phyloP scores from a whole-genome alignment of 2,797 vertebrate genomes.

The Coregonus sp. region DNA sequence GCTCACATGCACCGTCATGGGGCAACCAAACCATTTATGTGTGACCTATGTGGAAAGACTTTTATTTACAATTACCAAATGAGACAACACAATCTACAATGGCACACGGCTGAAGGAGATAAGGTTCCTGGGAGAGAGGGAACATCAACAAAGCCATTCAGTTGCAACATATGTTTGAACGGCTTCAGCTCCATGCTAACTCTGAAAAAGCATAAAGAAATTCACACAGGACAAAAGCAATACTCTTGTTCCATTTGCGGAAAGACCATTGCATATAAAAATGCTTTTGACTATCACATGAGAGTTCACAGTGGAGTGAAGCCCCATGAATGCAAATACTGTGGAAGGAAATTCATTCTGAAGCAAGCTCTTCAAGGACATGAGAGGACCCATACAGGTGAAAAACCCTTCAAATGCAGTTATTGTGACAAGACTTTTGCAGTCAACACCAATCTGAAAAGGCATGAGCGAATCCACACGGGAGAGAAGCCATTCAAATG shows the following conservation, averaged over 20 bases:
- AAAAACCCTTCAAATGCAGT: neutral
- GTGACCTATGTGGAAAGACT: constrained; percentile 1
- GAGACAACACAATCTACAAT: neutral
- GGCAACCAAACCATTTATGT: neutral
- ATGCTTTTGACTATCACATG: constrained; percentile 68
- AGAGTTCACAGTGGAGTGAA: constrained; percentile 69
- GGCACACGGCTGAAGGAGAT: neutral
- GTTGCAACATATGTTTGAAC: neutral
- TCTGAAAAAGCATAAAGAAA: neutral
- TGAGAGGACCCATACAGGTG: neutral
- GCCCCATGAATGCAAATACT: constrained; percentile 47
- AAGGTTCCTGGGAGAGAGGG: neutral
- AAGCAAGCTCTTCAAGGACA: neutral
- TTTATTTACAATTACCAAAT: constrained; percentile 3
- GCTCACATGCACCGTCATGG: neutral
- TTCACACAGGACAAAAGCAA: constrained; percentile 1
- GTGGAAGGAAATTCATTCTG: neutral
- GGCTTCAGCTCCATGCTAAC: constrained; percentile 3
- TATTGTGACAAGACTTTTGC: constrained; percentile 65
- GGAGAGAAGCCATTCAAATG: constrained; percentile 1
- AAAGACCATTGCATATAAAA: constrained; percentile 72
- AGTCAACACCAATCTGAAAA: neutral
- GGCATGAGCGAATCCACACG: constrained; percentile 1
- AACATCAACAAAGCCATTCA: neutral
- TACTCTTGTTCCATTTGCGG: neutral